phyloP scores from a whole-genome alignment of 1,140 invertebrate species.

The Musca domestica region DNA sequence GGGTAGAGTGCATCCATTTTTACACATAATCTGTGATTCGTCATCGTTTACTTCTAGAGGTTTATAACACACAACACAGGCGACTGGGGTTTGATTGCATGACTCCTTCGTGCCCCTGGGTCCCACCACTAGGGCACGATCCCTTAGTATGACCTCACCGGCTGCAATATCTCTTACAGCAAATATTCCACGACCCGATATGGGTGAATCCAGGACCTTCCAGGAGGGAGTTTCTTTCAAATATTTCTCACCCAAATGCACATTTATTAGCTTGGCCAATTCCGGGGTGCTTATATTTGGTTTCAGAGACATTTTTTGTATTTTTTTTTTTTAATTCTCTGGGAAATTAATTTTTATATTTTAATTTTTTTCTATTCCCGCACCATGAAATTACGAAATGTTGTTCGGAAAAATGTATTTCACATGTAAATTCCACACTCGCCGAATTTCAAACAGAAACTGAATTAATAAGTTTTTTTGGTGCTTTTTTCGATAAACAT shows the following conservation, averaged over 20 bases:
- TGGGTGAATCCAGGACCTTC: constrained; percentile 57
- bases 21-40: constrained; percentile 46
- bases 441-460: too few species aligned
- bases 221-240: constrained; percentile 33
- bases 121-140: constrained; percentile 65
- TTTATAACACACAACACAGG: constrained; percentile 34
- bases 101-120: constrained; percentile 51
- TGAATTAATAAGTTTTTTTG: too few species aligned
- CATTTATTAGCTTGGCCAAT: constrained; percentile 38
- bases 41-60: constrained; percentile 39
- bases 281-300: constrained; percentile 37
- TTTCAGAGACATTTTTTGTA: background rate
- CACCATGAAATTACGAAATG: too few species aligned
- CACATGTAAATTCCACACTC: too few species aligned
- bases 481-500: too few species aligned
- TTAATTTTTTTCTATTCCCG: too few species aligned
- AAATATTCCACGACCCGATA: constrained; percentile 66
- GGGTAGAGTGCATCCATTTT: constrained; percentile 51
- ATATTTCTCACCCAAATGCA: constrained; percentile 38
- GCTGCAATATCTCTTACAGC: constrained; percentile 62
- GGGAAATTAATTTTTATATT: constrained; percentile 5
- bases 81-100: constrained; percentile 27
- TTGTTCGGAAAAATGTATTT: too few species aligned
- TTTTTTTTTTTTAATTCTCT: constrained; percentile 7
- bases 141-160: constrained; percentile 68